Evolutionary conservation across 2,888 invertebrate genomes (phyloP), one percentile per base, ranked within the genome.

Genomic region (Leucophenga maculata): DNA sequence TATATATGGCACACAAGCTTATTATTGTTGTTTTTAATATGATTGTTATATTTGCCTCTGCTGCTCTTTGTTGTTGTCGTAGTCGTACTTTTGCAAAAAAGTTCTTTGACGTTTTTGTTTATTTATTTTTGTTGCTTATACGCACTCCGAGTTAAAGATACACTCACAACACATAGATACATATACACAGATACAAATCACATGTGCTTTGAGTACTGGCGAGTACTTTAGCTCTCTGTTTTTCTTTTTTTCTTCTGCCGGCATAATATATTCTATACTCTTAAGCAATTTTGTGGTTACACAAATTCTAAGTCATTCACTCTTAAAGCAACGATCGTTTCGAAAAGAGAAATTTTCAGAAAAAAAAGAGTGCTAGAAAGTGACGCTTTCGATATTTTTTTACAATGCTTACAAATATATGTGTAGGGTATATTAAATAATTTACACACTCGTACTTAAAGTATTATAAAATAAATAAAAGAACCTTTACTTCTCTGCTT

Each of bases 101-200:
- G 83, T 85, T 83, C 85, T 84, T 85, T 83, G 82, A 81, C 84
- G 82, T 76, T 79, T 52, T 78, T 78, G 83, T 82, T 82, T 82
- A 83, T 84, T 84, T 83, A 80, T 83, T 83, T 68, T 50, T 18
- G 50, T 4, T 52, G 50, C 67, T 26, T 52, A 57, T 39, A 39
- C 39, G 39, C 39, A 39, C 1, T 6, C 39, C 3, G 9, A 39
- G 11, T 39, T 8, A 39, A 6, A 39, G 39, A 26, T 26, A 26
- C 26, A 26, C 4, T 1, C 8, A 39, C 39, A 39, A 6, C 39
- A 39, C 26, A 26, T 4, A 26, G 39, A 39, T 39, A 39, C 39
- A 39, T 1, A 32, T n/a, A n/a, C 14, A 9, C 55, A 55, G 22
- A 26, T 55, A 55, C 55, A 55, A 16, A 18, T 26, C 26, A 4